Evolutionary conservation across 2,888 invertebrate genomes (phyloP), one percentile per base, ranked within the genome.

Genomic region (Subacronicta megacephala): DNA sequence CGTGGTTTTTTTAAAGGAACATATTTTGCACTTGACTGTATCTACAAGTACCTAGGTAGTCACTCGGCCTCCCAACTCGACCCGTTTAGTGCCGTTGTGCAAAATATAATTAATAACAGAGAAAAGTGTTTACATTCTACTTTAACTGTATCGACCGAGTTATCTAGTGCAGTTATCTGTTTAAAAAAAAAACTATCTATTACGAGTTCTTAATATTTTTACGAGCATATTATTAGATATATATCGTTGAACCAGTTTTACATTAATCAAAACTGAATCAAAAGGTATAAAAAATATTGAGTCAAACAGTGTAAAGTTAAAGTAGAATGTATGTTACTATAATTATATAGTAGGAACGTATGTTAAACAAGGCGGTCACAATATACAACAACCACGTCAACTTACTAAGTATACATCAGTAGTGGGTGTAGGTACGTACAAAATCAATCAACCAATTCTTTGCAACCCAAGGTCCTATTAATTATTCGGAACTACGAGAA

Each of bases 41-140:
- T n/a, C n/a, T n/a, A n/a, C n/a, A n/a, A n/a, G n/a, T n/a, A 20
- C 3, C 20, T 20, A 23, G 7, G 23, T 9, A 40, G 17, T 52
- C 65, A 54, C 61, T 41, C 23, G 33, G 61, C 23, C 33, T 16
- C 44, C 2, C 13, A 12, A 38, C 37, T 37, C 18, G 2, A 18
- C 15, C 15, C 29, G 16, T 40, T 41, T 75, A 75, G 70, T 74
- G 66, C 74, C 74, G 55, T 74, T 75, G 38, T 75, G 38, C 20
- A 54, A 60, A 54, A 53, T 60, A 74, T 55, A 40, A 57, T 46
- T 54, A 55, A 41, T 44, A 58, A 60, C 45, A 60, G 41, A 52
- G 15, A 51, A 51, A 7, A 38, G 17, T 42, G 12, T 18, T 44
- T 7, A 16, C 16, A 29, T 35, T 17, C 42, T 53, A 53, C 36